A percentile compares a stretch with the other conserved stretches of the same genome.
Evolutionary conservation across 1,140 invertebrate species (phyloP).

Genomic region (Tyrophagus putrescentiae): DNA sequence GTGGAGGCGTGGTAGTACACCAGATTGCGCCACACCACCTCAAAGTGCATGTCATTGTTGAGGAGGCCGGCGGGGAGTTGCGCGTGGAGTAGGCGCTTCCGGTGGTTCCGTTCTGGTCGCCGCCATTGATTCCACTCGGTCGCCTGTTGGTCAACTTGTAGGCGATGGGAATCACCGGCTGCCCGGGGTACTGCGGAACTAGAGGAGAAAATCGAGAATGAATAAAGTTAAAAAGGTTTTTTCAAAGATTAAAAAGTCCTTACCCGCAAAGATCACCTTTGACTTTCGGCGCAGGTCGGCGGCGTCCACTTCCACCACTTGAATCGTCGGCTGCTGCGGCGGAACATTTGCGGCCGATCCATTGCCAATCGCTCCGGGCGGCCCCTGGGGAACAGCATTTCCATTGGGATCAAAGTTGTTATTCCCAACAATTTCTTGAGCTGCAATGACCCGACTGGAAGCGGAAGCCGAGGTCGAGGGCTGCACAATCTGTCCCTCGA

Average conservation of each 20-base stretch:
- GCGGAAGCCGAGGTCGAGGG: too few relatives aligned
- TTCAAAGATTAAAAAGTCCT: not conserved
- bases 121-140: not conserved
- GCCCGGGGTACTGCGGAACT: constrained; percentile 5
- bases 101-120: too few relatives aligned
- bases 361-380: not conserved
- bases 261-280: constrained; percentile 6
- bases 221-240: not conserved
- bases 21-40: constrained; percentile 17
- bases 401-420: too few relatives aligned
- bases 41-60: too few relatives aligned
- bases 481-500: too few relatives aligned
- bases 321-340: not conserved
- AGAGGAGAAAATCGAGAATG: not conserved
- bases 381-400: not conserved
- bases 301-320: constrained; percentile 1
- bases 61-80: too few relatives aligned
- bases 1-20: constrained; percentile 21
- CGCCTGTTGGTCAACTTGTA: not conserved
- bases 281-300: not conserved
- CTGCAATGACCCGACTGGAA: too few relatives aligned
- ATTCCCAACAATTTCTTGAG: too few relatives aligned
- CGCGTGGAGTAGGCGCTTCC: too few relatives aligned
- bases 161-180: not conserved
- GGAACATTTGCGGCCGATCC: not conserved